Evolutionary conservation across 2,888 invertebrate genomes (phyloP).

Genomic region (Therioaphis trifolii): DNA sequence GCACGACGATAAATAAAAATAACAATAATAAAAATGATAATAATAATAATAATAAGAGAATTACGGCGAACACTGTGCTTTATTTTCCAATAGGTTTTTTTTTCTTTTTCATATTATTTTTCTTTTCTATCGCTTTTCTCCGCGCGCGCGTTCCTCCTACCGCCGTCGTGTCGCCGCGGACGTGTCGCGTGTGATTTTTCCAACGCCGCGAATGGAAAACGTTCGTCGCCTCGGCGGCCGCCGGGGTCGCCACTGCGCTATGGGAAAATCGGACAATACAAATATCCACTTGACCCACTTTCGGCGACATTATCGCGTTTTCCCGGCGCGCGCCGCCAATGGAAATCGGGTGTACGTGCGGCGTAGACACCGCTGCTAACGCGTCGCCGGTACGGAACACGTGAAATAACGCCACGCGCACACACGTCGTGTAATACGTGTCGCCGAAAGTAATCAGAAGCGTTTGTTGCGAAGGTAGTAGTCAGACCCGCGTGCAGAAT

Average conservation of each 20-base stretch:
- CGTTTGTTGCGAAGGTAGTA: too few species aligned
- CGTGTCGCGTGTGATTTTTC: background rate
- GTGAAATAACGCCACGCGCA: background rate
- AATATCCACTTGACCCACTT: conserved; percentile 59
- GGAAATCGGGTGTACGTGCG: conserved; percentile 21
- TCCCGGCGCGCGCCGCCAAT: conserved; percentile 16
- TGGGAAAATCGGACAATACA: conserved; percentile 36
- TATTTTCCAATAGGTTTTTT: too few species aligned
- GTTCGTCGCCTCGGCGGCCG: background rate
- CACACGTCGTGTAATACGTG: too few species aligned
- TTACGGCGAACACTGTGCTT: too few species aligned
- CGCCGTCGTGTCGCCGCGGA: background rate
- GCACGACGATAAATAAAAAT: too few species aligned
- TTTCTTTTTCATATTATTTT: too few species aligned
- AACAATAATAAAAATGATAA: too few species aligned
- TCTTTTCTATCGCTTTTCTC: too few species aligned
- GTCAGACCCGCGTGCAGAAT: too few species aligned
- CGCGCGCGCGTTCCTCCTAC: background rate
- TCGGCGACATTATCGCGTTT: background rate
- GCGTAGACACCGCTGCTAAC: background rate
- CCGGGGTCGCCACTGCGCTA: background rate
- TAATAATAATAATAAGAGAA: too few species aligned
- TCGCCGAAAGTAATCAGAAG: too few species aligned
- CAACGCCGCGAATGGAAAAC: conserved; percentile 11
- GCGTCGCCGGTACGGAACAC: background rate